These are phyloP conservation scores for Fulmarus glacialis DNA, from an alignment of 2,113 vertebrate species.

Conservation along the genomic window DNA sequence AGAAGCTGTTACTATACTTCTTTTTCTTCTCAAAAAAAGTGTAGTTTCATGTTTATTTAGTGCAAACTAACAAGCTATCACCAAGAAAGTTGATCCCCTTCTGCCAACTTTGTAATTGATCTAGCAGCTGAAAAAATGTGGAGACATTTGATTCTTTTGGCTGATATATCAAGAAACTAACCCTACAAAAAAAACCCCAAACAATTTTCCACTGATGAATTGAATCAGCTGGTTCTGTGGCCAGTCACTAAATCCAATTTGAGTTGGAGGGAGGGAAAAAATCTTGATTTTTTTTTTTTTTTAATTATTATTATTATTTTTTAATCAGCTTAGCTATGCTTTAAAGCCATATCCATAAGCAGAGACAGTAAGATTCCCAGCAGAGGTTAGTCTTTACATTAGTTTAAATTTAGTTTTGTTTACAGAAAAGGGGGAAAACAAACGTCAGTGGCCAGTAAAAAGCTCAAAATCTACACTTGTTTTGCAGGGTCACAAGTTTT, in stretches of 20 bases:
- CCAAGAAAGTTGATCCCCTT: neutral
- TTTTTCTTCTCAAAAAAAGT: neutral
- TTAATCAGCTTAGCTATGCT: neutral
- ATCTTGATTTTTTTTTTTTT: neutral
- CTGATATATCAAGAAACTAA: neutral
- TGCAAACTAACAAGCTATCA: neutral
- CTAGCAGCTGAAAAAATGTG: neutral
- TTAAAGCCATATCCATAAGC: neutral
- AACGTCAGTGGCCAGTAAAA: neutral
- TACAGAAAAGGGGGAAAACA: neutral
- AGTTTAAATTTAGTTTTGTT: neutral
- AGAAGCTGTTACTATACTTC: neutral
- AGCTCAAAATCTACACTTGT: neutral
- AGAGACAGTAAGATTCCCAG: neutral
- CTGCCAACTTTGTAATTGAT: neutral
- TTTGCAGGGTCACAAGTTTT: neutral
- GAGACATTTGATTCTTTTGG: neutral
- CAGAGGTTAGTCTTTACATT: neutral
- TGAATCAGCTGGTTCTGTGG: neutral
- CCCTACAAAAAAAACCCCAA: neutral
- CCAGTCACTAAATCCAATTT: neutral
- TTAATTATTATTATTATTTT: neutral
- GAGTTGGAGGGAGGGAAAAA: neutral
- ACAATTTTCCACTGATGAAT: neutral
- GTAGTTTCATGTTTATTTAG: neutral